These are phyloP conservation scores for Micrasema longulum DNA, from an alignment of 1,140 invertebrate species.

Conservation along the genomic window DNA sequence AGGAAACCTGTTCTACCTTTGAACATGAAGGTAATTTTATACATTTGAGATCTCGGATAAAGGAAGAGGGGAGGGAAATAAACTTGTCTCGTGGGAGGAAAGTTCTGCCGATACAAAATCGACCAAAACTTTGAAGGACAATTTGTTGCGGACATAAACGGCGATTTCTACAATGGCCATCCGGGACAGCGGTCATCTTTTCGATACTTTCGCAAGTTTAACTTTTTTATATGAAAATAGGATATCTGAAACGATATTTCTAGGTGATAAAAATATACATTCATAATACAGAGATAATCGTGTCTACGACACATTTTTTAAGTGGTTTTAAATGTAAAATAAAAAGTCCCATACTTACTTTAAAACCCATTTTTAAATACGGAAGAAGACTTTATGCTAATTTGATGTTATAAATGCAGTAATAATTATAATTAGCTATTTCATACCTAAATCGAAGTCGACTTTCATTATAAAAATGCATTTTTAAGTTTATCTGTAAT, in stretches of 20 bases:
- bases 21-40: slow-evolving; percentile 22
- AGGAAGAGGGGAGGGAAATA: slow-evolving; percentile 30
- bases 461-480: too few relatives aligned
- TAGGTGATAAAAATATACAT: neutral
- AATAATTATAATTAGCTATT: too few relatives aligned
- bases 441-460: too few relatives aligned
- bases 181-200: slow-evolving; percentile 11
- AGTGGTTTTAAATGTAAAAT: too few relatives aligned
- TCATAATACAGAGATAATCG: too few relatives aligned
- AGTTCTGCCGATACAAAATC: slow-evolving; percentile 37
- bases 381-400: too few relatives aligned
- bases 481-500: too few relatives aligned
- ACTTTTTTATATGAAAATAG: neutral
- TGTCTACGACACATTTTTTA: too few relatives aligned
- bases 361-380: too few relatives aligned
- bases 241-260: neutral
- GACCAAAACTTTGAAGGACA: slow-evolving; percentile 40
- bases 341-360: too few relatives aligned
- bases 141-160: slow-evolving; percentile 43
- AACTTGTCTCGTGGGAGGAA: slow-evolving; percentile 35
- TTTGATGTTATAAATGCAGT: too few relatives aligned
- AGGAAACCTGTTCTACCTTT: slow-evolving; percentile 34
- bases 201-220: neutral
- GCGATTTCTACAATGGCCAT: neutral
- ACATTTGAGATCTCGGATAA: slow-evolving; percentile 34